Base-by-base conservation (phyloP, 2,888 invertebrate species). In the Terebella lapidaria region DNA sequence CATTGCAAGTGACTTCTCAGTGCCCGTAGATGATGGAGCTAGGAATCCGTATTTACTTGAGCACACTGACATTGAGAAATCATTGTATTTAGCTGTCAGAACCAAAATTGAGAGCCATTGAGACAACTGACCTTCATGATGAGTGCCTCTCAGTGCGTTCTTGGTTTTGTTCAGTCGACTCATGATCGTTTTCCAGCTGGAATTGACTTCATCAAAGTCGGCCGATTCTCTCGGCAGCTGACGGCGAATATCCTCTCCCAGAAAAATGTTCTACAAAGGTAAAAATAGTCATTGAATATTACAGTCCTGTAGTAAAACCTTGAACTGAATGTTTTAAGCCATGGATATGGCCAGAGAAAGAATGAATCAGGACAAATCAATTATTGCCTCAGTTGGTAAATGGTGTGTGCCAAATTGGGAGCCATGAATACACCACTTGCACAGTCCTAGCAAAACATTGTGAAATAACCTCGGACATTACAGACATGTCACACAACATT, bases 211-310 rank as follows among this genome's bases (percentile, higher is more conserved):
- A 71, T 89, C 88, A 82, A 92, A 93, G 64, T 88, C 86, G 58
- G 85, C 83, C 0, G 89, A 87, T 61, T 81, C 81, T 54, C 76
- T 67, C 0, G 92, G 92, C 57, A 93, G 80, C 78, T 93, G 92
- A 70, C 88, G 89, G 62, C 89, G 84, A 60, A 93, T 92, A 76
- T 93, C 92, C 79, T 92, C 92, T 0, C 91, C 91, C 65, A 84
- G 83, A 81, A 93, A 92, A 76, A 93, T 92, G 75, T 88, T 92
- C 85, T 86, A 72, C n/a, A 54, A 46, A 3, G 27, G 29, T 4
- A 52, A 51, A 35, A 15, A 35, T 35, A 35, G n/a, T n/a, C n/a
- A n/a, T n/a, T n/a, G n/a, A n/a, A n/a, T 15, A 24, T 25, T 25
- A 10, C 10, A 49, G 22, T 49, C 18, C 5, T 10, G 5, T 49